phyloP scores from a whole-genome alignment of 2,797 vertebrate species.

The Dryobates pubescens region DNA sequence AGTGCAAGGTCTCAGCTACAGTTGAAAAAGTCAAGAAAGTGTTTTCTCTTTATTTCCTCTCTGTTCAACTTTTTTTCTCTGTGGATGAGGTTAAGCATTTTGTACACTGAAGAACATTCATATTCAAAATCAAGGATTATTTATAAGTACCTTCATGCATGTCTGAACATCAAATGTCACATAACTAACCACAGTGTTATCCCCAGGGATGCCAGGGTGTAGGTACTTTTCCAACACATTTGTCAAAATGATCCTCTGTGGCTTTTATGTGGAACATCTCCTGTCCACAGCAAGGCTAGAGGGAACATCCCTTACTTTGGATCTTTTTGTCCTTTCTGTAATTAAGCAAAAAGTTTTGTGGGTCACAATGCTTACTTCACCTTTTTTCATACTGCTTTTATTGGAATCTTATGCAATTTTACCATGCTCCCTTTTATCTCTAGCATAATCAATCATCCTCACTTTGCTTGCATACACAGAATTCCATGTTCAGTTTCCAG shows the following conservation, averaged over 20 bases:
- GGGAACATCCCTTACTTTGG: background rate
- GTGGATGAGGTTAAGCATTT: background rate
- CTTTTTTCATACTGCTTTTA: background rate
- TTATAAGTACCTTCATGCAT: background rate
- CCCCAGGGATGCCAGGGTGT: too few relatives aligned
- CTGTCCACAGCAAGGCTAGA: background rate
- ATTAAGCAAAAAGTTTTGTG: background rate
- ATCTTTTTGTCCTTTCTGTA: background rate
- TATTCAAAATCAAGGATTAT: background rate
- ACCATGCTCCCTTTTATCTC: background rate
- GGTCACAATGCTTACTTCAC: background rate
- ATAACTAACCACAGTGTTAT: background rate
- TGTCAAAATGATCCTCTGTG: background rate
- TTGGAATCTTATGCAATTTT: background rate
- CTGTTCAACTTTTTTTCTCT: background rate
- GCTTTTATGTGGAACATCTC: background rate
- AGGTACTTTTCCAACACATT: background rate
- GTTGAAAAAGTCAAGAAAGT: background rate
- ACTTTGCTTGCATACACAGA: background rate
- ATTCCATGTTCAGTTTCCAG: background rate
- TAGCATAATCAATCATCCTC: background rate
- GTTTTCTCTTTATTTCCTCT: background rate
- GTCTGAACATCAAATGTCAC: background rate
- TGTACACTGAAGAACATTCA: background rate
- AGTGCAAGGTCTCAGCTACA: background rate